phyloP scores from a whole-genome alignment of 2,888 invertebrate genomes.

The Ophion costatus region DNA sequence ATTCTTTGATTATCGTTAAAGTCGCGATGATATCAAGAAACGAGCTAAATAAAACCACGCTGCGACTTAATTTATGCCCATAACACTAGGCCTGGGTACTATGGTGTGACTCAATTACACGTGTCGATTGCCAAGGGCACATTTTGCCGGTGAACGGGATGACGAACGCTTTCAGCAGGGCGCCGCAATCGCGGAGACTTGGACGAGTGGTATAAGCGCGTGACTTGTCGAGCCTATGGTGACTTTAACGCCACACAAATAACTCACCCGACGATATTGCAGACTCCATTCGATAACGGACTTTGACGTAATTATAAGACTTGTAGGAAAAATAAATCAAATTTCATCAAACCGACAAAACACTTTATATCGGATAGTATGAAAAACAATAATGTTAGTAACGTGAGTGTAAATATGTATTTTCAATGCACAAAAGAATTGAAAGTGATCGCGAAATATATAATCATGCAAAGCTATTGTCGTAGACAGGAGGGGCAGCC shows the following conservation, averaged over 20 bases:
- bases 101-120: slow-evolving; percentile 54
- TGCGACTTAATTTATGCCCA: slow-evolving; percentile 53
- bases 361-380: no score
- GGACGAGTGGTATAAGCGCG: slow-evolving; percentile 15
- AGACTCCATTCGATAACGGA: not conserved
- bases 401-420: no score
- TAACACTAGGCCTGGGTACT: slow-evolving; percentile 16
- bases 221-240: slow-evolving; percentile 20
- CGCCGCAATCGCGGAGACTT: slow-evolving; percentile 41
- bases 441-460: not conserved
- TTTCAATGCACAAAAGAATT: not conserved
- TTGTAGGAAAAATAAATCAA: no score
- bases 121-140: slow-evolving; percentile 61
- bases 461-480: not conserved
- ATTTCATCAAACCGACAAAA: no score
- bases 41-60: slow-evolving; percentile 14
- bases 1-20: slow-evolving; percentile 51
- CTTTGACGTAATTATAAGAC: not conserved
- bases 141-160: slow-evolving; percentile 49
- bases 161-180: slow-evolving; percentile 36
- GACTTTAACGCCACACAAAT: slow-evolving; percentile 51
- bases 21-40: slow-evolving; percentile 27
- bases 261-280: not conserved
- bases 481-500: no score
- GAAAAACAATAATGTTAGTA: no score